These are phyloP conservation scores for Diorhabda elongata DNA, from an alignment of 1,140 invertebrate species.

Conservation along the genomic window DNA sequence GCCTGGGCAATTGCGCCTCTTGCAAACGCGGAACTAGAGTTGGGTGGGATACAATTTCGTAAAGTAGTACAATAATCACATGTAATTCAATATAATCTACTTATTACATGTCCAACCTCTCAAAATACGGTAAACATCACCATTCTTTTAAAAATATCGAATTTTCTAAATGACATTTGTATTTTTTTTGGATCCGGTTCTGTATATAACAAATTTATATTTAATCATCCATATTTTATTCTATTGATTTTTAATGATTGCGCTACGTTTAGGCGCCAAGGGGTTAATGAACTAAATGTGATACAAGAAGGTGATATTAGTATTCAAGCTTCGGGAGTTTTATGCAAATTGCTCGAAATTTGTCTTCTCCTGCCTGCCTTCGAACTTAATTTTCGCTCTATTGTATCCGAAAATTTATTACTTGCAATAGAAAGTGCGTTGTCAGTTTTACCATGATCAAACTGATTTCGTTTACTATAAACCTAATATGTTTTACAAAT, in stretches of 20 bases:
- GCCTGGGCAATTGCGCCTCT: too few species aligned
- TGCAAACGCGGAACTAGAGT: too few species aligned
- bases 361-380: not conserved
- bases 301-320: not conserved
- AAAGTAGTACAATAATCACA: too few species aligned
- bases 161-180: too few species aligned
- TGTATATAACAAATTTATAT: too few species aligned
- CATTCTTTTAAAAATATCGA: too few species aligned
- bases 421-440: not conserved
- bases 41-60: too few species aligned
- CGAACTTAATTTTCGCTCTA: slow-evolving; percentile 2
- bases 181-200: too few species aligned
- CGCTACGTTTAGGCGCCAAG: not conserved
- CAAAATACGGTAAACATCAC: too few species aligned
- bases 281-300: slow-evolving; percentile 2
- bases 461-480: not conserved
- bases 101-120: too few species aligned
- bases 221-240: not conserved
- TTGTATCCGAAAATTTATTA: not conserved
- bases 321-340: not conserved
- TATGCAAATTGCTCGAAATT: not conserved
- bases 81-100: too few species aligned
- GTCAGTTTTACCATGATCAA: not conserved
- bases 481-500: too few species aligned
- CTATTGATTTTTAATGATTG: not conserved